These are phyloP conservation scores for Rhynchomys soricoides DNA, from an alignment of 2,113 vertebrate genomes.

Conservation along the genomic window DNA sequence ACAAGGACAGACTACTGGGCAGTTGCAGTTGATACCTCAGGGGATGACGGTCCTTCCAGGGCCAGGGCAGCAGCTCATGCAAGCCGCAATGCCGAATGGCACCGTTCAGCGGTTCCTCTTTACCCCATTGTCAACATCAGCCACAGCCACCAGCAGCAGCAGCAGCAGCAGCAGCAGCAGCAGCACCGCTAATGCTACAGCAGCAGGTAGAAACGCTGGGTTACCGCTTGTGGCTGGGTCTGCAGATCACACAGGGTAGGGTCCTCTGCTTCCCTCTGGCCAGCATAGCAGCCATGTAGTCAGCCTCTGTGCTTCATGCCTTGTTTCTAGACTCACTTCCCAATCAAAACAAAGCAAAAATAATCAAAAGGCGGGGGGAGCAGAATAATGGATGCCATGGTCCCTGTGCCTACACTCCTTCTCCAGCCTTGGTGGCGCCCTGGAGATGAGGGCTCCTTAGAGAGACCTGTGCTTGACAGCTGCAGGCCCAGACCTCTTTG, in stretches of 20 bases:
- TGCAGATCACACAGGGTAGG: neutral
- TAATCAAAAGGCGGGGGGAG: neutral
- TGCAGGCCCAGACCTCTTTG: neutral
- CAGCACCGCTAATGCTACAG: constrained; percentile 80
- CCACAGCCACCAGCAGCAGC: constrained; percentile 84
- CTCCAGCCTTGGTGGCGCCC: neutral
- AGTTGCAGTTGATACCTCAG: constrained; percentile 97
- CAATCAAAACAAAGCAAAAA: neutral
- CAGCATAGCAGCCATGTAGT: neutral
- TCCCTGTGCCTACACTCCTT: neutral
- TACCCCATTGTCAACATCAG: constrained; percentile 91
- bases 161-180: constrained; percentile 34
- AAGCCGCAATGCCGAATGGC: constrained; percentile 98
- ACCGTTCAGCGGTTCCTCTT: constrained; percentile 98
- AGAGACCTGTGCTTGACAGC: neutral
- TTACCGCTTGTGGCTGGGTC: neutral
- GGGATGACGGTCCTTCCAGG: constrained; percentile 96
- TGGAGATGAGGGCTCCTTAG: neutral
- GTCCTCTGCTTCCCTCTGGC: neutral
- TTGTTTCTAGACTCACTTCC: neutral
- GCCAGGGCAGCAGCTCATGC: constrained; percentile 98
- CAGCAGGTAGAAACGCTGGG: constrained; percentile 88
- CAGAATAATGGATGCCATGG: neutral
- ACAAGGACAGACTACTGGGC: constrained; percentile 98
- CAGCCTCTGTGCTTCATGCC: neutral